These are phyloP conservation scores for Zalophus californianus DNA, from an alignment of 2,797 vertebrate species.

Conservation along the genomic window DNA sequence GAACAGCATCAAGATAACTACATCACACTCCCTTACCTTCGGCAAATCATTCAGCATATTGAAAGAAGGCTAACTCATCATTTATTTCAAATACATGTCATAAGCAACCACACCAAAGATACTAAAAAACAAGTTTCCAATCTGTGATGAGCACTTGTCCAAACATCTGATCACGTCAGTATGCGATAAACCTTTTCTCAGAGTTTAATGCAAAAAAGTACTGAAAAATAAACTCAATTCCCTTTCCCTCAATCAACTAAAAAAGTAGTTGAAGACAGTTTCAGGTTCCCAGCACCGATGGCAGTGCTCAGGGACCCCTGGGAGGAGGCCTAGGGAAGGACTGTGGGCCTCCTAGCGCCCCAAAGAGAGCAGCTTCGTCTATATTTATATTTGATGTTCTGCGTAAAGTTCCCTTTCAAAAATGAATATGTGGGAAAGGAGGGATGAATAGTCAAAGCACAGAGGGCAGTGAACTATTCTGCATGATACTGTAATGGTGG, in stretches of 20 bases:
- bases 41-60: not conserved
- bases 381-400: not conserved
- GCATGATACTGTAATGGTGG: not conserved
- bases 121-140: not conserved
- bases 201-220: not conserved
- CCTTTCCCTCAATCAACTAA: not conserved
- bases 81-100: slow-evolving; percentile 1
- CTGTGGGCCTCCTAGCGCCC: not conserved
- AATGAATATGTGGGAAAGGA: not conserved
- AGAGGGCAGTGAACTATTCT: not conserved
- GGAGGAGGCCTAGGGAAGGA: not conserved
- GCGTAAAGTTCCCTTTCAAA: not conserved
- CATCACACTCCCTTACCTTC: not conserved
- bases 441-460: not conserved
- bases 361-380: not conserved
- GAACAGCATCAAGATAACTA: not conserved
- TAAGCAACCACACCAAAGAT: not conserved
- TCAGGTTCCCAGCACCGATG: not conserved
- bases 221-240: not conserved
- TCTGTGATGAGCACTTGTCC: not conserved
- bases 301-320: not conserved
- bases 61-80: not conserved
- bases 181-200: not conserved
- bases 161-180: not conserved
- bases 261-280: not conserved